phyloP scores from a whole-genome alignment of 2,113 vertebrate genomes.

The Psophia crepitans region DNA sequence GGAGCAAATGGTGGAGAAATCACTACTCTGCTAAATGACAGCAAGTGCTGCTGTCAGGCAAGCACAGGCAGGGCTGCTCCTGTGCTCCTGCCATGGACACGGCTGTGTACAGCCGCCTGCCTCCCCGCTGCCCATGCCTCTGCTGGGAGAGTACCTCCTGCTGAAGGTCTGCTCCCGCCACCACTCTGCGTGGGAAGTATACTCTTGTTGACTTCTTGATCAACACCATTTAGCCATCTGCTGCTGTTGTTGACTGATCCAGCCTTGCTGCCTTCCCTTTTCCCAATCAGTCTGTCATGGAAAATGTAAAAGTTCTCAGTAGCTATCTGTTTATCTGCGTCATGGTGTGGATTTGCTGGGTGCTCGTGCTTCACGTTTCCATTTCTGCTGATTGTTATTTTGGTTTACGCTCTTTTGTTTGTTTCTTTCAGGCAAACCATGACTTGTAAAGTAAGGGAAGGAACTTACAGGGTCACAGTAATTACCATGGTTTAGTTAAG shows the following conservation, averaged over 20 bases:
- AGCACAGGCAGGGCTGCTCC: not conserved
- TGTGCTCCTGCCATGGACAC: rapidly evolving
- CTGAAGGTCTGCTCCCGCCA: not conserved
- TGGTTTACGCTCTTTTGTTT: not conserved
- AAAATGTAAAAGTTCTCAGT: not conserved
- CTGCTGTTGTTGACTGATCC: not conserved
- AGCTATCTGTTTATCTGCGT: not conserved
- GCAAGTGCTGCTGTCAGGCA: not conserved
- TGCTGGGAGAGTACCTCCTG: not conserved
- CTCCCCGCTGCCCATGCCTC: not conserved
- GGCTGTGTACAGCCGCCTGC: not conserved
- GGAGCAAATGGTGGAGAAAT: not conserved
- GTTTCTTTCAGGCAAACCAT: not conserved
- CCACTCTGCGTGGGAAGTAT: not conserved
- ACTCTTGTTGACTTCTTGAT: not conserved
- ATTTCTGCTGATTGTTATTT: not conserved
- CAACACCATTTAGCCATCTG: not conserved
- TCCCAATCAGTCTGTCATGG: not conserved
- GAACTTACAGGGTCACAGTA: not conserved
- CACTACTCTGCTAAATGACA: not conserved
- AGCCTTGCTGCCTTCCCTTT: not conserved
- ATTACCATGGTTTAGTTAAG: not conserved
- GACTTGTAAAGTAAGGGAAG: not conserved
- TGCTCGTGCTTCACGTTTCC: not conserved
- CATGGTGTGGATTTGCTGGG: not conserved